Evolutionary conservation across 2,888 invertebrate genomes (phyloP).

Genomic region (Tenthredo notha): DNA sequence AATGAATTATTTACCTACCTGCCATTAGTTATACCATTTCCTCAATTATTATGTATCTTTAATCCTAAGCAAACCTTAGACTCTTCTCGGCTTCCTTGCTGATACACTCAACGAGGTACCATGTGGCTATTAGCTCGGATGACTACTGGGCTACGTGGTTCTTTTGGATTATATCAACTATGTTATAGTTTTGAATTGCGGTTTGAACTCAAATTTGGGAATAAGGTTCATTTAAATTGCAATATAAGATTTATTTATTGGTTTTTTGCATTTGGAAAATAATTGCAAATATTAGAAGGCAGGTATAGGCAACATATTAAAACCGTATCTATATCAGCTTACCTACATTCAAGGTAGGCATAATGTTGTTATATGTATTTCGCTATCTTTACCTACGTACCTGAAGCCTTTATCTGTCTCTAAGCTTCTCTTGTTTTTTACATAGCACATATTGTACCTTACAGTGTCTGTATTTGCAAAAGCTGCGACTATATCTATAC

Average conservation of each 20-base stretch:
- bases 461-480: slow-evolving; percentile 34
- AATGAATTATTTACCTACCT: slow-evolving; percentile 40
- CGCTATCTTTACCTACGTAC: background rate
- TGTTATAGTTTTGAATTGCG: background rate
- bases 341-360: slow-evolving; percentile 9
- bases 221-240: background rate
- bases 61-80: slow-evolving; percentile 45
- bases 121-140: background rate
- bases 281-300: background rate
- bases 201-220: background rate
- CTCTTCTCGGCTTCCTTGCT: background rate
- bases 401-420: background rate
- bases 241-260: background rate
- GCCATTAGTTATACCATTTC: slow-evolving; percentile 1
- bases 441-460: too few species aligned
- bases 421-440: slow-evolving; percentile 14
- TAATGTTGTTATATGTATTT: background rate
- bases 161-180: background rate
- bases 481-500: background rate
- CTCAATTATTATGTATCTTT: slow-evolving; percentile 43
- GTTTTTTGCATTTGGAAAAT: background rate
- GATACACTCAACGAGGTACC: background rate
- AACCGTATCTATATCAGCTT: background rate
- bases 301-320: background rate
- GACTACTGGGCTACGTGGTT: background rate